Evolutionary conservation across 2,113 vertebrate species (phyloP).

Genomic region (Xenotilapia leptura): DNA sequence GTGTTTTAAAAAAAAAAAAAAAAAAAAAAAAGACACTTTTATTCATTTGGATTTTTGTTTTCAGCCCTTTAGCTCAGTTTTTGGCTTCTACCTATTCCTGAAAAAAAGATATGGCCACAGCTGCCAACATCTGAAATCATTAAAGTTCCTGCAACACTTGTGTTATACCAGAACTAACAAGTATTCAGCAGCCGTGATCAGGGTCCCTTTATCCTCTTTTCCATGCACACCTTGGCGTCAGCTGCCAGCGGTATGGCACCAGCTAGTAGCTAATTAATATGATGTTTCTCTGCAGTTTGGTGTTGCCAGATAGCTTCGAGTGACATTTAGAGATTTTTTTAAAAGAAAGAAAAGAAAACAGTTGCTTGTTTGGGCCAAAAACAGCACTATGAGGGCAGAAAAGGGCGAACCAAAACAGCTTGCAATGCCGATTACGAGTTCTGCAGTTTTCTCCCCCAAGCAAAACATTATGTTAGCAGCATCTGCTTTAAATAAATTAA

Average conservation of each 20-base stretch:
- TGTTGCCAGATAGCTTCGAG: background rate
- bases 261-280: background rate
- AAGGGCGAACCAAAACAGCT: background rate
- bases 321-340: background rate
- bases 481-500: background rate
- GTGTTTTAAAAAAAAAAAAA: too few species aligned
- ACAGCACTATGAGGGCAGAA: background rate
- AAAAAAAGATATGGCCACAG: background rate
- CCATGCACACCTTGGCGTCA: background rate
- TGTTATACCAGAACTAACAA: background rate
- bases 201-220: background rate
- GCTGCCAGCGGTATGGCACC: background rate
- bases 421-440: background rate
- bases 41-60: background rate
- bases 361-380: background rate
- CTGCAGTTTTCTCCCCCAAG: background rate
- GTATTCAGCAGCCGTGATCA: background rate
- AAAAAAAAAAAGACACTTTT: background rate
- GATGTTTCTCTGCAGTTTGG: background rate
- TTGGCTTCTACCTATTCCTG: background rate
- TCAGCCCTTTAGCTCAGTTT: background rate
- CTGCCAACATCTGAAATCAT: background rate
- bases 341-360: background rate
- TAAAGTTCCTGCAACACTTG: background rate
- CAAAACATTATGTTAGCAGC: background rate